Evolutionary conservation across 2,797 vertebrate species (phyloP).

Genomic region (Myioborus miniatus): DNA sequence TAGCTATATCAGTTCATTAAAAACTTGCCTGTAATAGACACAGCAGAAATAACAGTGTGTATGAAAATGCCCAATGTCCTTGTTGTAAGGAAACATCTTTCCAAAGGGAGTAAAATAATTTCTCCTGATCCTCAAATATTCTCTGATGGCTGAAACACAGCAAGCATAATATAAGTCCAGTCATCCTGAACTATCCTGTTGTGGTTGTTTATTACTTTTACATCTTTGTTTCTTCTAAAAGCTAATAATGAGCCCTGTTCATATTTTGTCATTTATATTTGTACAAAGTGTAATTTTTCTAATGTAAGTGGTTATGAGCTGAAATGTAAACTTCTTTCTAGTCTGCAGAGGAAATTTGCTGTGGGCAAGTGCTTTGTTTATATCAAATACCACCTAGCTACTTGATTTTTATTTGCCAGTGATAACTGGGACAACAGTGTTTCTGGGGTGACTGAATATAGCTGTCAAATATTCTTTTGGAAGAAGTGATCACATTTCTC

Average conservation of each 20-base stretch:
- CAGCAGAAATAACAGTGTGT: not conserved
- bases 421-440: not conserved
- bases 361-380: not conserved
- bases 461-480: constrained; percentile 12
- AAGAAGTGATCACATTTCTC: constrained; percentile 18
- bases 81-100: not conserved
- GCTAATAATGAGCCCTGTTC: not conserved
- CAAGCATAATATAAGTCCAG: not conserved
- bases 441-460: not conserved
- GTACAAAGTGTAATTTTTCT: not conserved
- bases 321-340: not conserved
- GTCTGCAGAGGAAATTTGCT: not conserved
- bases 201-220: not conserved
- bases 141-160: not conserved
- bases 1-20: not conserved
- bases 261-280: not conserved
- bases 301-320: not conserved
- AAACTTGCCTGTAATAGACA: not conserved
- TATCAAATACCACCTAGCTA: not conserved
- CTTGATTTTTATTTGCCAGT: not conserved
- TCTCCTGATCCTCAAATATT: not conserved
- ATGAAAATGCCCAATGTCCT: not conserved
- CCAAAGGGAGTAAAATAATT: not conserved
- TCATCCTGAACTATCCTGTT: not conserved
- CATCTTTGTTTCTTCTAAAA: not conserved